phyloP scores from a whole-genome alignment of 1,140 invertebrate species.

The Coboldia fuscipes region DNA sequence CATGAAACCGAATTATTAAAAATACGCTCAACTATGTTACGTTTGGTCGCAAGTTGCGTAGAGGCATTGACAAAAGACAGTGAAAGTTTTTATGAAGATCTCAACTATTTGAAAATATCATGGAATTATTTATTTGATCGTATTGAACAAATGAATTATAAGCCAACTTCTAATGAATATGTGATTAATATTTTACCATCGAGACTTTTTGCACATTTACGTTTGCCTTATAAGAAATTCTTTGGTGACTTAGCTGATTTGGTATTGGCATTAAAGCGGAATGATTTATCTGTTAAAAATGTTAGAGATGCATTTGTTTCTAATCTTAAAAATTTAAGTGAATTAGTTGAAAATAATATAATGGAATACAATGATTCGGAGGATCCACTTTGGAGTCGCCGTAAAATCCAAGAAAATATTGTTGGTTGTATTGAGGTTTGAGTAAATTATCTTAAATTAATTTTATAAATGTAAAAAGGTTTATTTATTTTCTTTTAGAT shows the following conservation, averaged over 20 bases:
- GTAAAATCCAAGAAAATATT: slow-evolving; percentile 13
- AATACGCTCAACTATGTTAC: slow-evolving; percentile 12
- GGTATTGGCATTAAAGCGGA: slow-evolving; percentile 10
- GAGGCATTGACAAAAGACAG: slow-evolving; percentile 9
- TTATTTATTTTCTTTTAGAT: slow-evolving; percentile 9
- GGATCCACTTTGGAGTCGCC: slow-evolving; percentile 14
- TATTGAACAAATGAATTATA: slow-evolving; percentile 14
- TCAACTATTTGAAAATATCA: slow-evolving; percentile 12
- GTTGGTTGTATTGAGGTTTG: slow-evolving; percentile 14
- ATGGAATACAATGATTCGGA: slow-evolving; percentile 10
- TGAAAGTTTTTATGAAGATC: slow-evolving; percentile 7
- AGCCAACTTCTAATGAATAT: slow-evolving; percentile 17
- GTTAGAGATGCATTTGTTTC: slow-evolving; percentile 11
- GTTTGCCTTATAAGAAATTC: slow-evolving; percentile 17
- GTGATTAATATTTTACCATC: slow-evolving; percentile 21
- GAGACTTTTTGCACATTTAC: slow-evolving; percentile 12
- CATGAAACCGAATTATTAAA: slow-evolving; percentile 18
- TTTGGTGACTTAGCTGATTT: slow-evolving; percentile 15
- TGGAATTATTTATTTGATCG: slow-evolving; percentile 16
- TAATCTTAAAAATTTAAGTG: slow-evolving; percentile 9
- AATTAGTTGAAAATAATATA: slow-evolving; percentile 11
- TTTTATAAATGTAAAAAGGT: neutral
- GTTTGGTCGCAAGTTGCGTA: slow-evolving; percentile 15
- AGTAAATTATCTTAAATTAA: neutral
- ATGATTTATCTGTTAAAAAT: slow-evolving; percentile 7